Percentiles rank a stretch among this genome's conserved stretches.
Evolutionary conservation across 2,888 invertebrate genomes (phyloP).

Genomic region (Hesperia comma): DNA sequence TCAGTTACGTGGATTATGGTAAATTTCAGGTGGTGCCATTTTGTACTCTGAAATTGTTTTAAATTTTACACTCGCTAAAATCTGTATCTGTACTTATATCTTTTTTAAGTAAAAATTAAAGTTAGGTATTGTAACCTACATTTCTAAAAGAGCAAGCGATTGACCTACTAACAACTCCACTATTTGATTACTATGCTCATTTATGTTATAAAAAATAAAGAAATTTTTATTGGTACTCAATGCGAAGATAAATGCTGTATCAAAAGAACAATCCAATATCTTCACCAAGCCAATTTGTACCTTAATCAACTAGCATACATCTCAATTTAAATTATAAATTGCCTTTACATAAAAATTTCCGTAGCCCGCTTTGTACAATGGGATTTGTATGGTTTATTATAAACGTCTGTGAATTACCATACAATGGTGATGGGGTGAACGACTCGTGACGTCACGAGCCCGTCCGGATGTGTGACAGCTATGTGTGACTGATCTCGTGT

Average conservation of each 20-base stretch:
- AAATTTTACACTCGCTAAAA: no score
- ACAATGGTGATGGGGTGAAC: slow-evolving; percentile 48
- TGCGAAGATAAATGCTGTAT: not conserved
- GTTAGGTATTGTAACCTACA: no score
- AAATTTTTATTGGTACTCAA: no score
- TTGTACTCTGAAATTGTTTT: no score
- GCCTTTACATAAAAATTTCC: slow-evolving; percentile 15
- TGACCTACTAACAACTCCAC: no score
- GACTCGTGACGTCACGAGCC: slow-evolving; percentile 48
- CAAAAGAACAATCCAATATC: slow-evolving; percentile 1
- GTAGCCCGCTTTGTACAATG: slow-evolving; percentile 27
- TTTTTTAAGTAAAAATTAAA: no score
- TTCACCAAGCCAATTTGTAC: slow-evolving; percentile 1
- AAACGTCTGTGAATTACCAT: slow-evolving; percentile 46
- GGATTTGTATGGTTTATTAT: slow-evolving; percentile 37
- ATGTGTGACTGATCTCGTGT: slow-evolving; percentile 7
- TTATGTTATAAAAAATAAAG: no score
- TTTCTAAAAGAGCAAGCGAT: no score
- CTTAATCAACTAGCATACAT: slow-evolving; percentile 17
- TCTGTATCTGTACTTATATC: no score
- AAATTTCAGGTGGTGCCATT: no score
- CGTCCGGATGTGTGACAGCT: slow-evolving; percentile 37
- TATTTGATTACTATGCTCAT: no score
- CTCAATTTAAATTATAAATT: slow-evolving; percentile 12
- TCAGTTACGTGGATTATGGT: no score